Evolutionary conservation across 2,888 invertebrate species (phyloP), one percentile per base, ranked within the genome.

Genomic region (Tipula lateralis): DNA sequence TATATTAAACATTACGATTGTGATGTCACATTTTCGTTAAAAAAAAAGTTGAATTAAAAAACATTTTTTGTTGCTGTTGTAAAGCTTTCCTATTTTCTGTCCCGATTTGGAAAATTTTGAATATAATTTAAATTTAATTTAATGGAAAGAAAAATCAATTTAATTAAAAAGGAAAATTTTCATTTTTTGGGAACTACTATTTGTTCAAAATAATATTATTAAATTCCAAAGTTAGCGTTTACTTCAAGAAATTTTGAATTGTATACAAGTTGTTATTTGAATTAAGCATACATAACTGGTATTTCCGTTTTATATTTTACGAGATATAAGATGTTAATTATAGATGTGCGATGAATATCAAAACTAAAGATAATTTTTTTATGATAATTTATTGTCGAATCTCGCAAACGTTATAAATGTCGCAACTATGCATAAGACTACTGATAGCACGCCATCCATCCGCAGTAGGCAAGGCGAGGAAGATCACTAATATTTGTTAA

Each of bases 51-150:
- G 66, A 66, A 66, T 66, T 66, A 66, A 66, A 66, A 66, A 66
- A 66, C 24, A 7, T 9, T 66, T 66, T 66, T 39, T 39, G 13
- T 39, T 39, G 9, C 4, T 39, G 39, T 39, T n/a, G n/a, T 39
- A 39, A 39, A 66, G 66, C 66, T 66, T 66, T 66, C 24, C 24
- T 50, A 24, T 66, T 66, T 66, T 66, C 9, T 66, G 19, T 66
- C 24, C n/a, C 24, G 66, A 66, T 66, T 24, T 66, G 66, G 39
- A 24, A 66, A 66, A 66, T 24, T 66, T 66, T 24, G 2, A 66
- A 66, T 66, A 66, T 66, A 66, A 66, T 66, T 66, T 66, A 66
- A 66, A 66, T 66, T 66, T 66, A 66, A 66, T 66, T 66, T 66
- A 66, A 66, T 66, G 66, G 66, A 66, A 66, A 66, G 24, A 24